A percentile compares a stretch with the other conserved stretches of the same genome.
Conservation (phyloP, 2,797 vertebrate species). For the Alosa sapidissima region DNA sequence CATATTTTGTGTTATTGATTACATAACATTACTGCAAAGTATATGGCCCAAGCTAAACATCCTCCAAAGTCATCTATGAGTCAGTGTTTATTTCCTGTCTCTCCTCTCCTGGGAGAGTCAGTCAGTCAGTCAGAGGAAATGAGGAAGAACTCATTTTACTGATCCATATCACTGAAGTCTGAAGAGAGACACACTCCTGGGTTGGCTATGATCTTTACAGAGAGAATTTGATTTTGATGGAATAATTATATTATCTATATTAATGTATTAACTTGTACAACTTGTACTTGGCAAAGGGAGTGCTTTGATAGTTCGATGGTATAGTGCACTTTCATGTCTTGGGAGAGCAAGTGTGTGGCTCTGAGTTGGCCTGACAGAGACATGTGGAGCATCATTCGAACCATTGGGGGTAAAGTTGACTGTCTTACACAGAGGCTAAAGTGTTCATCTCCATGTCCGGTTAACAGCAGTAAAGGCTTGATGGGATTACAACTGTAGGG, state of each 20-base stretch:
- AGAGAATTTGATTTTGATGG: neutral
- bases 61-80: neutral
- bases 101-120: neutral
- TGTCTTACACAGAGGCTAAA: neutral
- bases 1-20: neutral
- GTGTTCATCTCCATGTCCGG: neutral
- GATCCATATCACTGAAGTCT: neutral
- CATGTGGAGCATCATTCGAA: neutral
- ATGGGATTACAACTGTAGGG: neutral
- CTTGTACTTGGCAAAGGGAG: no score
- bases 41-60: neutral
- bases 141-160: neutral
- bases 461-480: neutral
- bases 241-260: neutral
- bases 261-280: no score
- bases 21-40: neutral
- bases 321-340: neutral
- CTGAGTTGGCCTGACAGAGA: neutral
- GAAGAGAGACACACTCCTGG: neutral
- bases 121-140: neutral
- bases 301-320: no score
- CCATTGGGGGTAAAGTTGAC: neutral
- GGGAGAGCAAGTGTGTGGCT: neutral
- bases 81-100: neutral
- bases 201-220: neutral